A percentile compares a stretch with the other conserved stretches of the same genome.
Conservation (phyloP, 2,113 vertebrate genomes). For the Thymallus thymallus region DNA sequence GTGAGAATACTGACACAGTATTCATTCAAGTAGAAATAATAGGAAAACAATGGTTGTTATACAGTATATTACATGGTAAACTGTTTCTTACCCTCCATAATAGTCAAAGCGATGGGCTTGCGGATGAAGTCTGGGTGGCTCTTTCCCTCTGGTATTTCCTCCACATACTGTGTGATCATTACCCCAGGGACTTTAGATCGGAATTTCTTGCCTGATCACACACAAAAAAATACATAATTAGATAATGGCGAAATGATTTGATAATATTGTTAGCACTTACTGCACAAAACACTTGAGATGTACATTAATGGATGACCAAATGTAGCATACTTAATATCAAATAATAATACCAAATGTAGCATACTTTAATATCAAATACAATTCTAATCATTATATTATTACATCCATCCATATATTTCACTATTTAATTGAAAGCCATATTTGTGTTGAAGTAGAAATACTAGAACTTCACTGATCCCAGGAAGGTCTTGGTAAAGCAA, state of each 20-base stretch:
- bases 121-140: conserved; percentile 82
- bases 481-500: no score
- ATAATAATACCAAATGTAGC: no score
- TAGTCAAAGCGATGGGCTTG: conserved; percentile 83
- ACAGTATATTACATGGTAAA: background rate
- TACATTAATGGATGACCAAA: background rate
- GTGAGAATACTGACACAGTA: background rate
- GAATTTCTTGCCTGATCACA: conserved; percentile 68
- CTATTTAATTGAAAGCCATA: no score
- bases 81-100: conserved; percentile 81
- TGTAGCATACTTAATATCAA: background rate
- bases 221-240: conserved; percentile 10
- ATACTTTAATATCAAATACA: no score
- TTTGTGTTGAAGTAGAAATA: no score
- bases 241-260: background rate
- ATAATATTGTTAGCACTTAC: background rate
- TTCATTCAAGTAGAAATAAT: background rate
- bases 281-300: background rate
- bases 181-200: conserved; percentile 85
- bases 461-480: no score
- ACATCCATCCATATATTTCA: no score
- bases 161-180: conserved; percentile 78
- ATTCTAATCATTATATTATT: no score
- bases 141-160: conserved; percentile 80
- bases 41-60: background rate